A percentile compares a stretch with the other conserved stretches of the same genome.
phyloP scores from a whole-genome alignment of 2,113 vertebrate species.

The Eulacestoma nigropectus region DNA sequence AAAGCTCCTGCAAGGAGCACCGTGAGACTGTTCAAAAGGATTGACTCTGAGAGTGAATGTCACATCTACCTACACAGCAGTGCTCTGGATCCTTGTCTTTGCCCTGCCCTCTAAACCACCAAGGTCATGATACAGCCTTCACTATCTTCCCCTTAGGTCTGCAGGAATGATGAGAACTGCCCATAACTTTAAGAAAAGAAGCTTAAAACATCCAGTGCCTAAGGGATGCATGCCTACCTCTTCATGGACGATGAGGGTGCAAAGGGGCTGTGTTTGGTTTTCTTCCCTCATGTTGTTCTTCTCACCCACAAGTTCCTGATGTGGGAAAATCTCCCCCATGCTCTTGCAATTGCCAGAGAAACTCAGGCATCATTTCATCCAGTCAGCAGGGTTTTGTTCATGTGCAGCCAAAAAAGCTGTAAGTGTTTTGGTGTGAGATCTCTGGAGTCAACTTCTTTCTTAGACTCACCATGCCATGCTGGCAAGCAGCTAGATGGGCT shows the following conservation, averaged over 20 bases:
- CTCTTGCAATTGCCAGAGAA: neutral
- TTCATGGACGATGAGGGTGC: neutral
- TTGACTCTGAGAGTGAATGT: neutral
- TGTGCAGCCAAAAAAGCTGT: fast-evolving
- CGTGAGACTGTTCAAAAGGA: neutral
- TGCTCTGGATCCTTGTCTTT: neutral
- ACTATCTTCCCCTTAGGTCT: neutral
- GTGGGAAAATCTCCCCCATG: neutral
- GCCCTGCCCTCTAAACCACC: neutral
- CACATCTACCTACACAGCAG: neutral
- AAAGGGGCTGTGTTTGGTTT: neutral
- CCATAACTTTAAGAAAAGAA: neutral
- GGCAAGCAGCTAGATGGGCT: neutral
- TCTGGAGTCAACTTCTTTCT: neutral
- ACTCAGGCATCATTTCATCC: neutral
- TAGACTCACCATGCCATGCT: neutral
- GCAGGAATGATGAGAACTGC: neutral
- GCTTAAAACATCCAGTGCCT: neutral
- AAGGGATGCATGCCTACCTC: neutral
- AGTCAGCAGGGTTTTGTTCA: neutral
- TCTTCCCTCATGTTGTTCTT: neutral
- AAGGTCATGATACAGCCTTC: neutral
- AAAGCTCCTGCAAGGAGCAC: neutral
- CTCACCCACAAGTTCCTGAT: neutral
- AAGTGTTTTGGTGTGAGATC: neutral